Conservation (phyloP, 2,888 invertebrate species). For the Plemyria rubiginata region DNA sequence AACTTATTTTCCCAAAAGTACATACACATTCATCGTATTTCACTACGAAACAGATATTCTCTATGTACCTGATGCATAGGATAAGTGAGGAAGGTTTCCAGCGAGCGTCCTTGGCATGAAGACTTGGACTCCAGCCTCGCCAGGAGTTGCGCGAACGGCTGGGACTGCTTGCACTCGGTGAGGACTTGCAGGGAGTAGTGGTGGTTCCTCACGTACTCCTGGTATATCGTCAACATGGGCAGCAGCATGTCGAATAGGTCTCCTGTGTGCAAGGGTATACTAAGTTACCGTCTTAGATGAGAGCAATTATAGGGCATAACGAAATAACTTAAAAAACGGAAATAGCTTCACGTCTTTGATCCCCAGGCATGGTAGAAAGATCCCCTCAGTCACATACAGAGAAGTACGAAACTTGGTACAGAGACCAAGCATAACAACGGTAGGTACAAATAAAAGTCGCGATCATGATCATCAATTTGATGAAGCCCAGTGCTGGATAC, state of each 20-base stretch:
- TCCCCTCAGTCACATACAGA: too few species aligned
- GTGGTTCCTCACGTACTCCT: slow-evolving; percentile 97
- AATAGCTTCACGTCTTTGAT: too few species aligned
- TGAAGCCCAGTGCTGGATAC: too few species aligned
- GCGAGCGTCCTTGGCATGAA: slow-evolving; percentile 92
- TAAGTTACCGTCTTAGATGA: slow-evolving; percentile 45
- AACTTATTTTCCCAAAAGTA: too few species aligned
- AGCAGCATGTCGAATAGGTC: slow-evolving; percentile 97
- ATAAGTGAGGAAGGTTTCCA: slow-evolving; percentile 96
- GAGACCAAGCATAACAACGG: too few species aligned
- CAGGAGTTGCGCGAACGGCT: slow-evolving; percentile 91
- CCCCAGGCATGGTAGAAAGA: too few species aligned
- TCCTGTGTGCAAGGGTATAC: slow-evolving; percentile 84
- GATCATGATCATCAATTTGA: too few species aligned
- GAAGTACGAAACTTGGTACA: too few species aligned
- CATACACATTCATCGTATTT: too few species aligned
- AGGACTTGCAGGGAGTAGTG: slow-evolving; percentile 96
- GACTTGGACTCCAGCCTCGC: slow-evolving; percentile 93
- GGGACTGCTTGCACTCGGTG: slow-evolving; percentile 95
- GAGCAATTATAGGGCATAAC: not conserved
- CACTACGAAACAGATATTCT: not conserved
- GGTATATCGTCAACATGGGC: slow-evolving; percentile 97
- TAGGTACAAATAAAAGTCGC: too few species aligned
- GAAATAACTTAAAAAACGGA: too few species aligned
- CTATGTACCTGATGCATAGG: slow-evolving; percentile 94